Conservation (phyloP, 2,797 vertebrate species). For the Bufotes viridis region DNA sequence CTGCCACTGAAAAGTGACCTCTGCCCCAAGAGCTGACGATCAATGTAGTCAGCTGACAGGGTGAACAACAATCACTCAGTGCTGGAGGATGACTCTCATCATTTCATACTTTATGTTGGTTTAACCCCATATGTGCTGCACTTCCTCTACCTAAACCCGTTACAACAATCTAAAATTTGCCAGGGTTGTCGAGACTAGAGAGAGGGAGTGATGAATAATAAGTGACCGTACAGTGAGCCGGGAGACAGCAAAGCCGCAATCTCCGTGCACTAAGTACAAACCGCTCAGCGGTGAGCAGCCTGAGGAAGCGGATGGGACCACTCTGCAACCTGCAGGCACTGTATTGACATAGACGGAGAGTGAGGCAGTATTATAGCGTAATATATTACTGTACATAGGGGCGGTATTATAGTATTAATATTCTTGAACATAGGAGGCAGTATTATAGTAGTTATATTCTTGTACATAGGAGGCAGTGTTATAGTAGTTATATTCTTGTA, state of each 20-base stretch:
- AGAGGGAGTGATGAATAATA: slow-evolving; percentile 22
- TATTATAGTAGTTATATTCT: too few species aligned
- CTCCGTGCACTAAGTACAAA: not conserved
- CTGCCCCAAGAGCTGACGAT: slow-evolving; percentile 1
- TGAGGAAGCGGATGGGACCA: not conserved
- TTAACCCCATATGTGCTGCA: not conserved
- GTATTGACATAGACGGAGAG: not conserved
- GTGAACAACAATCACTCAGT: not conserved
- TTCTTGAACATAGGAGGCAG: too few species aligned
- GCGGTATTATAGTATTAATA: too few species aligned
- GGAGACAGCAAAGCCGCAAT: not conserved
- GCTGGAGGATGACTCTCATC: not conserved
- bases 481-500: too few species aligned
- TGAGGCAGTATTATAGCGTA: too few species aligned
- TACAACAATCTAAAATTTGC: not conserved
- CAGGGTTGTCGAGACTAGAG: not conserved
- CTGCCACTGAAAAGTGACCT: not conserved
- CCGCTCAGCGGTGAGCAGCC: not conserved
- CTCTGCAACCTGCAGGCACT: not conserved
- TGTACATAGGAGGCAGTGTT: too few species aligned
- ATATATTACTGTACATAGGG: too few species aligned
- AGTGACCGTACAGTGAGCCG: not conserved
- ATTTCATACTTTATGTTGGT: not conserved
- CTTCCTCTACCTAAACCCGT: not conserved
- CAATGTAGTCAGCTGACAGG: not conserved